phyloP scores from a whole-genome alignment of 1,140 invertebrate species.

The Danaus melanippus region DNA sequence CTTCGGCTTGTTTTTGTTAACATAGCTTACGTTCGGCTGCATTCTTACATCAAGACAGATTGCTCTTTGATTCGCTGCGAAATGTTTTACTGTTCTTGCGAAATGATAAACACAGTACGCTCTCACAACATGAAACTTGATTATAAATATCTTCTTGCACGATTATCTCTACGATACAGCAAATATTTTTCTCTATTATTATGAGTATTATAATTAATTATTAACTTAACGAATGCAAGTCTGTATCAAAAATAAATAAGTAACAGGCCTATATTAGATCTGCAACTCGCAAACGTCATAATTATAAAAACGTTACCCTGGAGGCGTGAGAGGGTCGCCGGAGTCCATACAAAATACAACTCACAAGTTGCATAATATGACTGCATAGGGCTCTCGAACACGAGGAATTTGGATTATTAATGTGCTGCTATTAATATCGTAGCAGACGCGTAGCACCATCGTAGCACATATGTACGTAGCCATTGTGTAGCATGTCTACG shows the following conservation, averaged over 20 bases:
- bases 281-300: slow-evolving; percentile 19
- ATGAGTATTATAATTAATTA: no score
- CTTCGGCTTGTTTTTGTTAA: slow-evolving; percentile 30
- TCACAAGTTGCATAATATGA: slow-evolving; percentile 17
- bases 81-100: no score
- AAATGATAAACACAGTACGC: no score
- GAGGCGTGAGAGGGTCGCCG: slow-evolving; percentile 15
- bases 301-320: slow-evolving; percentile 21
- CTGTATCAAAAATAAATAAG: slow-evolving; percentile 10
- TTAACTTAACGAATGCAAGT: no score
- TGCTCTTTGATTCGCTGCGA: slow-evolving; percentile 3
- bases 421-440: no score
- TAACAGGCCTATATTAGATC: slow-evolving; percentile 9
- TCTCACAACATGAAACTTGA: no score
- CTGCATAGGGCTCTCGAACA: no score
- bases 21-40: slow-evolving; percentile 14
- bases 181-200: neutral
- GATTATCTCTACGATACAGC: neutral
- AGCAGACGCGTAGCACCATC: no score
- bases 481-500: no score
- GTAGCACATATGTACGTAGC: no score
- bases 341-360: slow-evolving; percentile 15
- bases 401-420: no score
- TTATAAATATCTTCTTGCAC: slow-evolving; percentile 1
- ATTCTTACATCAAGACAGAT: slow-evolving; percentile 18